Base-by-base conservation (phyloP, 2,113 vertebrate species). In the Etia nguti region DNA sequence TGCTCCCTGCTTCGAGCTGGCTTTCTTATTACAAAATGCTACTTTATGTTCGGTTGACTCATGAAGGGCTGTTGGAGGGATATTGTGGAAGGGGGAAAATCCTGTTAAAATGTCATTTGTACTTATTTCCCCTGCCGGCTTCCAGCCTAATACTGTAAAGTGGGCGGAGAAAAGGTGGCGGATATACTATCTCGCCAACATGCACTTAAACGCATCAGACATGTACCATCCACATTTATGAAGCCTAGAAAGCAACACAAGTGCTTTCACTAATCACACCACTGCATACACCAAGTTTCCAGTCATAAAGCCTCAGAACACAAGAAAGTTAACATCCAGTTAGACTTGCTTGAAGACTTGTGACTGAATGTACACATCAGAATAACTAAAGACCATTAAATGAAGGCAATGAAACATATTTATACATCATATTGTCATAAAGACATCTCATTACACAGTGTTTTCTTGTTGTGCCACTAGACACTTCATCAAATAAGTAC, bases 101-200 rank as follows among this genome's bases (percentile, higher is more conserved):
- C 12, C 80, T 81, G 88, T 86, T 93, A 83, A 84, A 88, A 31
- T 88, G 62, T 85, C 84, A 87, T 89, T 89, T 13, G 43, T 86
- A 82, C 86, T 90, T 85, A 90, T 91, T 93, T 90, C 79, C 57
- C 80, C 73, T 48, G 90, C 81, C 80, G 86, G 79, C 68, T 57
- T 75, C 10, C 22, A 43, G 62, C 62, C 81, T 89, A 75, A 87
- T 57, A 60, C 85, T 79, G 56, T 48, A 83, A 20, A 82, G 22
- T 36, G 6, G 24, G 60, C 8, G 50, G 59, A 55, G 38, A 57
- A 16, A 77, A 43, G 8, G 56, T 34, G 29, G 75, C 6, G 9
- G 24, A 38, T 56, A 20, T 7, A 48, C 46, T 26, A 70, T 60
- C 80, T 82, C 20, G 29, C 48, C 48, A 13, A 46, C 75, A 81